Percentiles rank a stretch among this genome's conserved stretches.
phyloP scores from a whole-genome alignment of 2,113 vertebrate species.

The Chauna torquata region DNA sequence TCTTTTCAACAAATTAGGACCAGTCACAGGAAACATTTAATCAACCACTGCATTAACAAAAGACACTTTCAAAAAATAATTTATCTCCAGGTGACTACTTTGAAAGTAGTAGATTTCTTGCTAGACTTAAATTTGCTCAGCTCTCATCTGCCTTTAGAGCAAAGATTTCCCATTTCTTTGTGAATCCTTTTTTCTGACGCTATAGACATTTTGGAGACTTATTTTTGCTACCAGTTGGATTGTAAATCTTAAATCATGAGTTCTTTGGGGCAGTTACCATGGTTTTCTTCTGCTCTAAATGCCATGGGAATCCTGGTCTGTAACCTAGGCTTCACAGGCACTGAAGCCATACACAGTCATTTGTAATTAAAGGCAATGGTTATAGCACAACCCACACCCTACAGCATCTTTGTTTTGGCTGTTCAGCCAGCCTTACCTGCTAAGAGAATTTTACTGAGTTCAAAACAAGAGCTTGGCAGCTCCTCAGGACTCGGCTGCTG shows the following conservation, averaged over 20 bases:
- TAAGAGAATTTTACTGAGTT: background rate
- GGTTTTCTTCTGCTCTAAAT: background rate
- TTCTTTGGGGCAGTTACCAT: background rate
- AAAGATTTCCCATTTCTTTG: background rate
- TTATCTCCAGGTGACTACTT: background rate
- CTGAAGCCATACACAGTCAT: background rate
- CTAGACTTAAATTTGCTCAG: background rate
- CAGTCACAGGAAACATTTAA: background rate
- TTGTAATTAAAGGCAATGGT: constrained; percentile 21
- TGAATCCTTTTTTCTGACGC: background rate
- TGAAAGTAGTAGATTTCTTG: background rate
- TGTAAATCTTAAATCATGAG: background rate
- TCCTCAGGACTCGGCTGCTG: background rate
- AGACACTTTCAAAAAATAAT: background rate
- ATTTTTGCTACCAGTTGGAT: background rate
- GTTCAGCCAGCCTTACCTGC: background rate
- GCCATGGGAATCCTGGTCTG: background rate
- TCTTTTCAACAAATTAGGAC: background rate
- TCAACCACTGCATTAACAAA: background rate
- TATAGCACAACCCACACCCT: background rate
- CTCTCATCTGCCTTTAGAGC: background rate
- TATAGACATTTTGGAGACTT: background rate
- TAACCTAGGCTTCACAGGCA: background rate
- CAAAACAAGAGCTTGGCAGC: background rate
- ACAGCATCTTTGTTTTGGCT: background rate